Percentiles rank a stretch among this genome's conserved stretches.
These are phyloP conservation scores for Muricea muricata DNA, from an alignment of 92 coral and sea anemone species.

Conservation along the genomic window DNA sequence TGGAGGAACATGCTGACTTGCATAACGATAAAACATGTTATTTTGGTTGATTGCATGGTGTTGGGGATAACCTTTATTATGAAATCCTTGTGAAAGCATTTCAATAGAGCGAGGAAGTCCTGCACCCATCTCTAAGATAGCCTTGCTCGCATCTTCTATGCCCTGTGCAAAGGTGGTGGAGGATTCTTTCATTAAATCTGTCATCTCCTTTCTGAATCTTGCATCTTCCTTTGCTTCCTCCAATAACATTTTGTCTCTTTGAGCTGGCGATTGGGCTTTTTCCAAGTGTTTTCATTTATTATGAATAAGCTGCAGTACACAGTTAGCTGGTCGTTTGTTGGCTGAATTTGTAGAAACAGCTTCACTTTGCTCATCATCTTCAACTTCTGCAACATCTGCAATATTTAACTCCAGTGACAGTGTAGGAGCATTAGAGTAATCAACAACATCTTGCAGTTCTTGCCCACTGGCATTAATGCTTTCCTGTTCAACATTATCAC, in stretches of 20 bases:
- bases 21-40: neutral
- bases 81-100: conserved; percentile 65
- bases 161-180: conserved; percentile 55
- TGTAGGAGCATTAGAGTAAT: neutral
- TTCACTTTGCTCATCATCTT: neutral
- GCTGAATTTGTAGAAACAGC: neutral
- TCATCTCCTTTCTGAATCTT: conserved; percentile 65
- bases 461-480: neutral
- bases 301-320: conserved; percentile 68
- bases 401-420: neutral
- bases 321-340: conserved; percentile 65
- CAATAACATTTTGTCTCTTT: conserved; percentile 59
- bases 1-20: neutral
- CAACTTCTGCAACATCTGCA: neutral
- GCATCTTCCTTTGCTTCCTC: conserved; percentile 71
- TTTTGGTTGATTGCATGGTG: neutral
- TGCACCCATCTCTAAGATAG: conserved; percentile 61
- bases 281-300: conserved; percentile 71
- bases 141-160: conserved; percentile 53
- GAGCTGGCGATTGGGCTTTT: conserved; percentile 57
- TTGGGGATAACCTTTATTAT: conserved; percentile 41
- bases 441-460: neutral
- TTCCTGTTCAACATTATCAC: conserved; percentile 50
- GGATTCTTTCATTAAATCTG: conserved; percentile 61
- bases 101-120: conserved; percentile 66